Evolutionary conservation across 2,888 invertebrate species (phyloP), one percentile per base, ranked within the genome.

Genomic region (Mylabris sibirica): DNA sequence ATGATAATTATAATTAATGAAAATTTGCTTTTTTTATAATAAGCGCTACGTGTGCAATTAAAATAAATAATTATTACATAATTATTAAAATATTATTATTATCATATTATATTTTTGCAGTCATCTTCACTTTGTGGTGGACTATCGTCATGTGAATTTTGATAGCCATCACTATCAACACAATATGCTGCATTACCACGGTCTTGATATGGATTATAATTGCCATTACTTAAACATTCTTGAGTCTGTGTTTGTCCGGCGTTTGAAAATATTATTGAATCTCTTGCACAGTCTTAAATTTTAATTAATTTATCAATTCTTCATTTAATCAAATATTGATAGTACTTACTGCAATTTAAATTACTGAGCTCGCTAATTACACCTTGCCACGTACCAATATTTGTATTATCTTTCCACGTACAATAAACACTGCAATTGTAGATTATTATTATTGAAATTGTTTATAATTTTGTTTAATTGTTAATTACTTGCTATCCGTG

Each of bases 271-370:
- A 87, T 78, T 71, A 82, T 82, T 24, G 85, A 83, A 80, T 91
- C 91, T 67, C 89, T 86, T n/a, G 90, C 90, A 80, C 91, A 90
- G 80, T 90, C 90, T 90, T 84, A 66, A 79, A 80, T 41, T 59
- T 38, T 30, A 53, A 61, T 12, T 59, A 34, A 24, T 63, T 64
- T 60, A n/a, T 24, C 8, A 57, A 35, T 64, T 62, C 4, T 9
- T 34, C 11, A 22, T 26, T n/a, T 17, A 35, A 44, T 38, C 60
- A 14, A 26, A 38, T 38, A 35, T 24, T 22, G 12, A n/a, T n/a
- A n/a, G 38, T 78, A 88, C 90, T 89, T 86, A 90, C 91, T 87
- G 85, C 91, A 91, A 81, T 88, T 87, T 80, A 88, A 85, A 68
- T 81, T 82, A 2, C 71, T 72, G 8, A 71, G 34, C 80, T 80